Base-by-base conservation (phyloP, 2,797 vertebrate genomes). In the Anguilla pacifica region DNA sequence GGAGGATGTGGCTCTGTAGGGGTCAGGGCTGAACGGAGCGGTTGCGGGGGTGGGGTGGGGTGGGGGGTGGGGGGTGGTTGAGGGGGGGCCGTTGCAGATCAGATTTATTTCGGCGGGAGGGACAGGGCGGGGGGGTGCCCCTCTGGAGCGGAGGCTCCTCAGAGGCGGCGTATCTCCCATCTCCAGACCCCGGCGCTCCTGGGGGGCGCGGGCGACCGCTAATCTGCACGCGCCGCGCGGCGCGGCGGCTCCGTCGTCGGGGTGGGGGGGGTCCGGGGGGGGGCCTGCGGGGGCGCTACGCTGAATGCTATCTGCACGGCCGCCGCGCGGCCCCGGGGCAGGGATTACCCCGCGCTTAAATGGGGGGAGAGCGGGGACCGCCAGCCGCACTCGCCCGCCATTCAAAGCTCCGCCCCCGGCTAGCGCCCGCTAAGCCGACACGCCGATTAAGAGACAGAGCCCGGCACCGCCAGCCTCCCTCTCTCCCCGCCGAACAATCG, bases 291-390 rank as follows among this genome's bases (percentile, higher is more conserved):
- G 82, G 83, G 85, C 51, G 13, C 25, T 83, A 94, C 94, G 86
- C 90, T 95, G 94, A 96, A 96, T 95, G 94, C 95, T 96, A 96
- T 96, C 95, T 94, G 94, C 93, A 94, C 93, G 94, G 91, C 93
- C 92, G 94, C 93, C 95, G 94, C 93, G 87, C 91, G 90, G 93
- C 95, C 95, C 93, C 92, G 35, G 91, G 95, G 95, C 93, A 91
- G 89, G 90, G 95, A 96, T 96, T 96, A 96, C 92, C 91, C 92
- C 88, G 90, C 91, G 92, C 93, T 94, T 93, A 95, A 94, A 35
- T 1, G 35, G 35, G 35, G 91, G 93, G 92, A 92, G 90, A 90
- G 87, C 1, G 13, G 51, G 83, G 51, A 77, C n/a, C 55, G 83
- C 51, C 51, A 35, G 43, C 77, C 77, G 6, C 77, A 46, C 10